Evolutionary conservation across 2,888 invertebrate species (phyloP).

Genomic region (Drosophila affinis): DNA sequence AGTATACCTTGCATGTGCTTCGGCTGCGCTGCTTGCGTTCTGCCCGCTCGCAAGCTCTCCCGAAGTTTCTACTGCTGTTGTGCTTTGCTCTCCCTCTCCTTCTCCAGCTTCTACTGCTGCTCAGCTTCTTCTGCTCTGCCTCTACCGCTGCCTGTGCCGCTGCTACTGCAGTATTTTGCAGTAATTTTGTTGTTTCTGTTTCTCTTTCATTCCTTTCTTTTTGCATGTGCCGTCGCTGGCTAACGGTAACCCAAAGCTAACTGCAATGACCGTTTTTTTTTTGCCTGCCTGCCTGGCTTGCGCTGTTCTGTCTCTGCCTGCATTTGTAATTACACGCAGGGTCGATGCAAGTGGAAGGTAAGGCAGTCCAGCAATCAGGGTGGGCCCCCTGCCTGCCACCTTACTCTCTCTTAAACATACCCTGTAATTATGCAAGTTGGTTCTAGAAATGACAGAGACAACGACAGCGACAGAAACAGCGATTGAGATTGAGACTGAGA

Average conservation of each 20-base stretch:
- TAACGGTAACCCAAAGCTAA: slow-evolving; percentile 69
- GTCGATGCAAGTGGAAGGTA: slow-evolving; percentile 29
- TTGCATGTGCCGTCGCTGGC: slow-evolving; percentile 4
- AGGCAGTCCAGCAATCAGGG: neutral
- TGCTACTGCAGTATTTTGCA: slow-evolving; percentile 7
- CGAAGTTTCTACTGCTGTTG: neutral
- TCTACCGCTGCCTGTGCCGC: neutral
- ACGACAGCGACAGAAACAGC: slow-evolving; percentile 6
- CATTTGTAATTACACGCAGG: slow-evolving; percentile 47
- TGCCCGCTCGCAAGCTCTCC: neutral
- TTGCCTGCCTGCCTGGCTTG: neutral
- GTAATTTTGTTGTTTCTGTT: slow-evolving; percentile 15
- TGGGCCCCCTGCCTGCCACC: neutral
- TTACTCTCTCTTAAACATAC: neutral
- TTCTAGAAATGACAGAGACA: slow-evolving; percentile 9
- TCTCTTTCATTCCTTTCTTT: slow-evolving; percentile 34
- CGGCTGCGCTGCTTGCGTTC: neutral
- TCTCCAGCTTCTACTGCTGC: too few relatives aligned
- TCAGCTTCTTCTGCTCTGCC: too few relatives aligned
- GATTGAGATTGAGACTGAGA: slow-evolving; percentile 43
- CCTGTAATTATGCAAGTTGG: slow-evolving; percentile 63
- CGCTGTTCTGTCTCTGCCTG: slow-evolving; percentile 48
- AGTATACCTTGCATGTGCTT: neutral
- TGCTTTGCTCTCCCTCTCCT: neutral
- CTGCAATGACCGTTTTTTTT: slow-evolving; percentile 66